A percentile compares a stretch with the other conserved stretches of the same genome.
These are phyloP conservation scores for Marmota flaviventris DNA, from an alignment of 2,113 vertebrate species.

Conservation along the genomic window DNA sequence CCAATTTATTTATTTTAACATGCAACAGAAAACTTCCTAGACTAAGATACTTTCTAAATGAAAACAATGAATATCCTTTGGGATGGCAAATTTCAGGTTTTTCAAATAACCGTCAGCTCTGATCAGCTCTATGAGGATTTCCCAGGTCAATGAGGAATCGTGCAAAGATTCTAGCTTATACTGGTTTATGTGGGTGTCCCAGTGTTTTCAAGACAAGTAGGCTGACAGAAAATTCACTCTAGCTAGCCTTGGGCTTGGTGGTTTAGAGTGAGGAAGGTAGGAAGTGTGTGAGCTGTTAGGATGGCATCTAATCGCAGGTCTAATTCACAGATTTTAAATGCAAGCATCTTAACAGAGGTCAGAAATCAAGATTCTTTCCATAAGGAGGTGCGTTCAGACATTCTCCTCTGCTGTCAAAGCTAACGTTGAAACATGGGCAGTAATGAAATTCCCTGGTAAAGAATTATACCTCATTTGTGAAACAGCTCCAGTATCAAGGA, in stretches of 20 bases:
- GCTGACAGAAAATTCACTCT: not conserved
- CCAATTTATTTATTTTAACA: not conserved
- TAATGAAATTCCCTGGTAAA: constrained; percentile 77
- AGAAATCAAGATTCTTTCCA: constrained; percentile 63
- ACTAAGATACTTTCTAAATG: constrained; percentile 22
- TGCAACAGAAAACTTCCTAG: not conserved
- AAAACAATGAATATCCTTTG: not conserved
- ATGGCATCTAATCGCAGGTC: not conserved
- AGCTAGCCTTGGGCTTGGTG: not conserved
- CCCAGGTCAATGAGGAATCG: not conserved
- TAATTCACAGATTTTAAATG: constrained; percentile 68
- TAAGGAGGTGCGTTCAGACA: constrained; percentile 54
- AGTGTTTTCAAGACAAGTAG: not conserved
- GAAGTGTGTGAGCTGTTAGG: not conserved
- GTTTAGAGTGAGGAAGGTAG: not conserved
- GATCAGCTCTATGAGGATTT: constrained; percentile 24
- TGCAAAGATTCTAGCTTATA: not conserved
- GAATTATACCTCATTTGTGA: constrained; percentile 81
- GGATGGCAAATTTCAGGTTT: not conserved
- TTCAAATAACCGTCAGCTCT: constrained; percentile 35
- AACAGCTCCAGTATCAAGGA: constrained; percentile 80
- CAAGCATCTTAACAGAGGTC: constrained; percentile 60
- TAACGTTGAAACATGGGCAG: constrained; percentile 52
- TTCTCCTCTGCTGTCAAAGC: not conserved
- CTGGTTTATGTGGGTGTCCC: not conserved